A percentile compares a stretch with the other conserved stretches of the same genome.
Evolutionary conservation across 2,797 vertebrate species (phyloP).

Genomic region (Enteromius thamalakanensis): DNA sequence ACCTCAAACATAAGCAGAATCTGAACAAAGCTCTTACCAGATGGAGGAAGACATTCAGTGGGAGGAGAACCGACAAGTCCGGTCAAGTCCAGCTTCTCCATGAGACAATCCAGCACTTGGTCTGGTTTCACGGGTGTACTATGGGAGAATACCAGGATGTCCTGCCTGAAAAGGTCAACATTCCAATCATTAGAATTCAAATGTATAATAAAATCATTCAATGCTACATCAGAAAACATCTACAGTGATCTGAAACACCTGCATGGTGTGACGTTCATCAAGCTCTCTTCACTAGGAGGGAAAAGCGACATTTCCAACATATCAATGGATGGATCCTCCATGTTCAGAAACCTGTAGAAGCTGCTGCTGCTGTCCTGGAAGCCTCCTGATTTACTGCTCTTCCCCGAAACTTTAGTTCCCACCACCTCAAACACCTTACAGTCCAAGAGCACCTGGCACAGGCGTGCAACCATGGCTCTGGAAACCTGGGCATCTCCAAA

Average conservation of each 20-base stretch:
- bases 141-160: conserved; percentile 65
- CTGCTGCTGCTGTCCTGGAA: conserved; percentile 82
- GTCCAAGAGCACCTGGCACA: conserved; percentile 91
- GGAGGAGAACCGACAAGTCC: conserved; percentile 70
- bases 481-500: conserved; percentile 80
- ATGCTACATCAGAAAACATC: background rate
- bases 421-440: conserved; percentile 88
- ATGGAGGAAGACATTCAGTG: conserved; percentile 74
- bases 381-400: conserved; percentile 68
- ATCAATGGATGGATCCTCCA: conserved; percentile 57
- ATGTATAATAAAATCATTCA: background rate
- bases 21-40: conserved; percentile 73
- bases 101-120: conserved; percentile 72
- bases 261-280: conserved; percentile 12
- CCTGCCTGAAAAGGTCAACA: conserved; percentile 68
- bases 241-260: conserved; percentile 21
- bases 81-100: conserved; percentile 80
- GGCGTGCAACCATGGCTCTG: conserved; percentile 82
- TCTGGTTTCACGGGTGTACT: conserved; percentile 58
- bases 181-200: background rate
- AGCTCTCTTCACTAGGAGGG: conserved; percentile 26
- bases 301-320: conserved; percentile 62
- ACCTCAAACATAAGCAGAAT: background rate
- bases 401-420: conserved; percentile 74
- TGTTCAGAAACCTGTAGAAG: conserved; percentile 80